phyloP scores from a whole-genome alignment of 2,113 vertebrate species.

The Eonycteris spelaea region DNA sequence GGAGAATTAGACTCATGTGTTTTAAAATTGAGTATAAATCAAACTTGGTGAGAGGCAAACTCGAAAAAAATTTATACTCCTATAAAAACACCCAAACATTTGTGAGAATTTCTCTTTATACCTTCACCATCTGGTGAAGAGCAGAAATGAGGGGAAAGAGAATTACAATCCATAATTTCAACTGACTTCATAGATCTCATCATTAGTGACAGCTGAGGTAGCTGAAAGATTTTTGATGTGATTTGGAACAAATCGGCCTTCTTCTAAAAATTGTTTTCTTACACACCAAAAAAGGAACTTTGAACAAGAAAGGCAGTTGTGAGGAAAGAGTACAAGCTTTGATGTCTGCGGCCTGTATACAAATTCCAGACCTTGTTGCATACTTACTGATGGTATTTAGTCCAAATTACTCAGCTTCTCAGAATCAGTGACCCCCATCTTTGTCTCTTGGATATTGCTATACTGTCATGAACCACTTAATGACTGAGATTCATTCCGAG shows the following conservation, averaged over 20 bases:
- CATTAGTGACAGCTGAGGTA: slow-evolving; percentile 20
- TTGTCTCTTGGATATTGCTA: neutral
- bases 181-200: slow-evolving; percentile 8
- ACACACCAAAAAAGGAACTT: neutral
- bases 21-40: slow-evolving; percentile 59
- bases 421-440: neutral
- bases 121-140: slow-evolving; percentile 17
- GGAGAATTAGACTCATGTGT: slow-evolving; percentile 12
- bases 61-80: neutral
- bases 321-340: neutral
- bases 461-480: neutral
- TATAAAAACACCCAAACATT: slow-evolving; percentile 55
- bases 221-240: neutral
- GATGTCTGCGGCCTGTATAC: neutral
- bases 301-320: neutral
- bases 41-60: slow-evolving; percentile 37
- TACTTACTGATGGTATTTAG: neutral
- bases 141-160: slow-evolving; percentile 34
- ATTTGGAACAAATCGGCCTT: slow-evolving; percentile 25
- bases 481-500: neutral
- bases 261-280: neutral
- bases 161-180: slow-evolving; percentile 44
- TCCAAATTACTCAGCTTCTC: neutral
- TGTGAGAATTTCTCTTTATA: slow-evolving; percentile 45
- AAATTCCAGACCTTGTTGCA: neutral